Percentiles rank a stretch among this genome's conserved stretches.
phyloP scores from a whole-genome alignment of 2,113 vertebrate species.

The Lates calcarifer region DNA sequence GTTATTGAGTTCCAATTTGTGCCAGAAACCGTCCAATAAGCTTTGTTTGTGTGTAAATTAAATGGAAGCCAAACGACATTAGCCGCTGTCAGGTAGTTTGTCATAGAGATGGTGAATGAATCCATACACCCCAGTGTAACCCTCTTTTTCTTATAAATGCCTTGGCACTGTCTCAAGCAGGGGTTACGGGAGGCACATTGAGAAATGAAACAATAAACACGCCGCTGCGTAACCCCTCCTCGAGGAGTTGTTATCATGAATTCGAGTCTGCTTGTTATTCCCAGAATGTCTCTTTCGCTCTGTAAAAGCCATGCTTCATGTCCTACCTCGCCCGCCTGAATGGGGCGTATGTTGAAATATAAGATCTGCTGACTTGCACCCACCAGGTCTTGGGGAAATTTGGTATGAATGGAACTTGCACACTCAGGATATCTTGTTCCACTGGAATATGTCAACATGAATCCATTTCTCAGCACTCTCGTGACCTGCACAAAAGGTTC shows the following conservation, averaged over 20 bases:
- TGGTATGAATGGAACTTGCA: slow-evolving; percentile 83
- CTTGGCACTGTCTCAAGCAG: slow-evolving; percentile 37
- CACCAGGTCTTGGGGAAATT: slow-evolving; percentile 66
- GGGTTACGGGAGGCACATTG: slow-evolving; percentile 27
- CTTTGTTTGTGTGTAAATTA: slow-evolving; percentile 46
- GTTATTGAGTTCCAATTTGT: slow-evolving; percentile 43
- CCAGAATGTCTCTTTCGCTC: slow-evolving; percentile 19
- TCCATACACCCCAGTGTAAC: slow-evolving; percentile 24
- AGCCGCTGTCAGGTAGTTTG: slow-evolving; percentile 58
- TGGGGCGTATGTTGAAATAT: slow-evolving; percentile 48
- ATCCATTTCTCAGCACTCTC: slow-evolving; percentile 65
- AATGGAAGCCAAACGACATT: slow-evolving; percentile 52
- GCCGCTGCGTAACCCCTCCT: slow-evolving; percentile 30
- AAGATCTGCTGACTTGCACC: slow-evolving; percentile 77
- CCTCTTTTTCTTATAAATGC: slow-evolving; percentile 37
- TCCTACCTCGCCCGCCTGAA: slow-evolving; percentile 46
- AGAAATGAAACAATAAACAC: slow-evolving; percentile 59
- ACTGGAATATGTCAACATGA: slow-evolving; percentile 74
- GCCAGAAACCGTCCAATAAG: slow-evolving; percentile 30
- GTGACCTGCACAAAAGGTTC: slow-evolving; percentile 70
- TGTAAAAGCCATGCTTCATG: background rate
- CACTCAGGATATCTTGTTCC: slow-evolving; percentile 77
- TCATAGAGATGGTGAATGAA: slow-evolving; percentile 55
- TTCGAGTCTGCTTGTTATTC: slow-evolving; percentile 34
- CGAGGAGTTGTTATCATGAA: slow-evolving; percentile 23